A percentile compares a stretch with the other conserved stretches of the same genome.
These are phyloP conservation scores for Toxonevra muliebris DNA, from an alignment of 2,888 invertebrate genomes.

Conservation along the genomic window DNA sequence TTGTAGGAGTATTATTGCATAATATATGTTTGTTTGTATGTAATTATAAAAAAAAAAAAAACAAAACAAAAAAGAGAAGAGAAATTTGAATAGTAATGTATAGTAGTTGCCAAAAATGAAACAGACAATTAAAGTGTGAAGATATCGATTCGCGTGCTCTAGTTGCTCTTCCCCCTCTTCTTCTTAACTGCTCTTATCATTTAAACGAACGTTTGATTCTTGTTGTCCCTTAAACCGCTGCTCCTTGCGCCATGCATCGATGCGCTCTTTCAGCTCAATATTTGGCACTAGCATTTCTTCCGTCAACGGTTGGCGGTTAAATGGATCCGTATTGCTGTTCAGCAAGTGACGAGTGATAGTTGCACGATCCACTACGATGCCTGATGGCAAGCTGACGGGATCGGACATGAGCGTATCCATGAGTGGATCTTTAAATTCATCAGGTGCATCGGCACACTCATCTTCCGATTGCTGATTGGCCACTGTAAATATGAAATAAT, in stretches of 20 bases:
- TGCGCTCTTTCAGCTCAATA: constrained; percentile 84
- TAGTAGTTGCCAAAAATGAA: background rate
- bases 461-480: constrained; percentile 88
- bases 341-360: constrained; percentile 93
- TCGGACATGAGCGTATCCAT: constrained; percentile 98
- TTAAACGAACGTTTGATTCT: constrained; percentile 47
- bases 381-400: constrained; percentile 91
- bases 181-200: constrained; percentile 61
- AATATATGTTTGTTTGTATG: no score
- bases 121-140: background rate
- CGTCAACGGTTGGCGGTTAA: constrained; percentile 93
- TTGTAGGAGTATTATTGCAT: no score
- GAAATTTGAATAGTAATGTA: background rate
- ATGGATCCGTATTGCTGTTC: constrained; percentile 97
- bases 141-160: no score
- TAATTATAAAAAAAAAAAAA: no score
- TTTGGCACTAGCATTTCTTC: constrained; percentile 94
- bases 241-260: constrained; percentile 86
- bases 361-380: constrained; percentile 91
- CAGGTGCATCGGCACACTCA: constrained; percentile 94
- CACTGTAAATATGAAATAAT: constrained; percentile 58
- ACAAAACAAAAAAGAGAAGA: no score
- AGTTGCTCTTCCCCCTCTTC: background rate
- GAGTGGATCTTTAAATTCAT: constrained; percentile 94
- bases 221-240: constrained; percentile 67